Conservation (phyloP, 2,797 vertebrate species). For the Lepidocolaptes lacrymiger region DNA sequence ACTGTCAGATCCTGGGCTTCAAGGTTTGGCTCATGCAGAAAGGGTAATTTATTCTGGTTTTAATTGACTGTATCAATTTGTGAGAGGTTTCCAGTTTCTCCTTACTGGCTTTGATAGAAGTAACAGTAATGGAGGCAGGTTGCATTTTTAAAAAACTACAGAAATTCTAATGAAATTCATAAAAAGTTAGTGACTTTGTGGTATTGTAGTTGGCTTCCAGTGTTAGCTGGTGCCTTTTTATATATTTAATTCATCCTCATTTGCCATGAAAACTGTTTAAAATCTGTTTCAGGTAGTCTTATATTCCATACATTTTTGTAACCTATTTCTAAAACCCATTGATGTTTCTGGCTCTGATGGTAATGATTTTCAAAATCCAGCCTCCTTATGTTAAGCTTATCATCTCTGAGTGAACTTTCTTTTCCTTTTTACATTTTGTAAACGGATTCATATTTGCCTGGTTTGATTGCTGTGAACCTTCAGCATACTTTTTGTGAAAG, state of each 20-base stretch:
- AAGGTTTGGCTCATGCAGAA: not conserved
- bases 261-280: not conserved
- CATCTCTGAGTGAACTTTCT: not conserved
- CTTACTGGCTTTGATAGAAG: not conserved
- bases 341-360: not conserved
- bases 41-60: not conserved
- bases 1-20: not conserved
- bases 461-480: not conserved
- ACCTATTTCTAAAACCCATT: not conserved
- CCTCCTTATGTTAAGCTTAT: not conserved
- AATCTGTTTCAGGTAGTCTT: not conserved
- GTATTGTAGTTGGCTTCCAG: not conserved
- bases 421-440: not conserved
- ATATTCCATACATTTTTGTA: not conserved
- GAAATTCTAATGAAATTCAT: not conserved
- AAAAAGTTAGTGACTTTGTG: not conserved
- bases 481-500: not conserved
- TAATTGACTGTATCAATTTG: not conserved
- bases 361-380: not conserved
- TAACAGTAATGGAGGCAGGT: not conserved
- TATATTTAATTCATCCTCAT: not conserved
- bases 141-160: not conserved
- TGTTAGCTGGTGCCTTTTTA: not conserved
- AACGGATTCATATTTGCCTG: not conserved
- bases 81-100: not conserved